Evolutionary conservation across 2,888 invertebrate species (phyloP).

Genomic region (Catonia carolina): DNA sequence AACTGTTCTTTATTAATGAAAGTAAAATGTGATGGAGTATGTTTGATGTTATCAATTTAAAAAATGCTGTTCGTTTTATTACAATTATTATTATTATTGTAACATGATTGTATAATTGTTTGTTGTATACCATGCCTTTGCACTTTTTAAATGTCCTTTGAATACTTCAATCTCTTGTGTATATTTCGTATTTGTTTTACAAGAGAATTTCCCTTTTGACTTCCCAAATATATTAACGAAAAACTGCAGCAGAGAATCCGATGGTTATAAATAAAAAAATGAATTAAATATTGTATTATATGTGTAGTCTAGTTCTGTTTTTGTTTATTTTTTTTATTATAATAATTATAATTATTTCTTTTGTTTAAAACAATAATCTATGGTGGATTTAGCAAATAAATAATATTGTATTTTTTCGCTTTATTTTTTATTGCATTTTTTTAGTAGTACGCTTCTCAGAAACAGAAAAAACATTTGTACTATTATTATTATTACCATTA

Average conservation of each 20-base stretch:
- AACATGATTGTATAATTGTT: conserved; percentile 14
- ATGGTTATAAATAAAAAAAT: conserved; percentile 5
- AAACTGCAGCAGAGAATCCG: not conserved
- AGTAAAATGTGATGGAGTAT: no score
- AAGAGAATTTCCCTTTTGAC: not conserved
- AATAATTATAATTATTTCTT: conserved; percentile 26
- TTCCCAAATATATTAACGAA: no score
- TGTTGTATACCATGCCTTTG: conserved; percentile 23
- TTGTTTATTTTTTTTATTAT: no score
- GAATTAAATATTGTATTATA: conserved; percentile 25
- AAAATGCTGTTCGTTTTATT: conserved; percentile 1
- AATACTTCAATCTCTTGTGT: no score
- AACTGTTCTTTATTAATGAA: no score
- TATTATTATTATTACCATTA: no score
- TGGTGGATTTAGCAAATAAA: conserved; percentile 20
- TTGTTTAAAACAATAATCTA: conserved; percentile 23
- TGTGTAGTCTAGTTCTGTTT: conserved; percentile 28
- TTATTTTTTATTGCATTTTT: conserved; percentile 34
- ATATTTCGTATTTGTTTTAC: no score
- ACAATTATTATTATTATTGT: no score
- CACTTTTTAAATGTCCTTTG: conserved; percentile 22
- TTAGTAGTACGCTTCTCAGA: conserved; percentile 26
- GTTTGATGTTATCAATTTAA: no score
- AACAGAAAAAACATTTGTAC: not conserved
- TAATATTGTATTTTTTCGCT: conserved; percentile 33